Base-by-base conservation (phyloP, 2,113 vertebrate genomes). In the Colinus virginianus region DNA sequence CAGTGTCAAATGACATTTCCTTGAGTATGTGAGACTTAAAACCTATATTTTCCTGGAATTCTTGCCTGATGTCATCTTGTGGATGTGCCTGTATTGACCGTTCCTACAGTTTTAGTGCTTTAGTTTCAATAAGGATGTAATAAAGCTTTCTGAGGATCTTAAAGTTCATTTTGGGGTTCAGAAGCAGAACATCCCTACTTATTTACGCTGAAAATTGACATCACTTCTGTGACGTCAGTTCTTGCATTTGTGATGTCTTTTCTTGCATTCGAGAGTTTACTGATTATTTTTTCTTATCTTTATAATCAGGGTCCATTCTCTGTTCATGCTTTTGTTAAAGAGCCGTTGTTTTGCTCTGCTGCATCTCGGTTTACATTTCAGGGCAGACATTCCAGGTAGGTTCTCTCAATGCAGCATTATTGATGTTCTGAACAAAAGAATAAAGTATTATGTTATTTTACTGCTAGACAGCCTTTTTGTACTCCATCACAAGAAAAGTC, bases 241-340 rank as follows among this genome's bases (percentile, higher is more conserved):
- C 36, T 36, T 36, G 36, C 36, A 36, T 36, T 36, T 36, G 36
- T 36, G 36, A 36, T 36, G 36, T 36, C 36, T 36, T 36, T 36
- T 22, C 11, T 17, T 0, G 0, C 62, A 38, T 19, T 18, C 67
- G 6, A 14, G 49, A 34, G 9, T 48, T 88, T 48, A 30, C 8
- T 83, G 36, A 13, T 89, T 19, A 13, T 63, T 56, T 32, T n/a
- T 78, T 26, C 11, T 67, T 45, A 30, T 17, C 30, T 2, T 2
- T 20, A 6, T 75, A 9, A 30, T 82, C 28, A 67, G 40, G 15
- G 7, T 32, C 34, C 23, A 4, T 59, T 71, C 46, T 34, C 25
- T 78, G 32, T 59, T 75, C 32, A 19, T 53, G 43, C 30, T 68
- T 69, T 87, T 83, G 6, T 46, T 79, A 8, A 0, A 59, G 22